A percentile compares a stretch with the other conserved stretches of the same genome.
These are phyloP conservation scores for Acanthiza pusilla DNA, from an alignment of 2,797 vertebrate species.

Conservation along the genomic window DNA sequence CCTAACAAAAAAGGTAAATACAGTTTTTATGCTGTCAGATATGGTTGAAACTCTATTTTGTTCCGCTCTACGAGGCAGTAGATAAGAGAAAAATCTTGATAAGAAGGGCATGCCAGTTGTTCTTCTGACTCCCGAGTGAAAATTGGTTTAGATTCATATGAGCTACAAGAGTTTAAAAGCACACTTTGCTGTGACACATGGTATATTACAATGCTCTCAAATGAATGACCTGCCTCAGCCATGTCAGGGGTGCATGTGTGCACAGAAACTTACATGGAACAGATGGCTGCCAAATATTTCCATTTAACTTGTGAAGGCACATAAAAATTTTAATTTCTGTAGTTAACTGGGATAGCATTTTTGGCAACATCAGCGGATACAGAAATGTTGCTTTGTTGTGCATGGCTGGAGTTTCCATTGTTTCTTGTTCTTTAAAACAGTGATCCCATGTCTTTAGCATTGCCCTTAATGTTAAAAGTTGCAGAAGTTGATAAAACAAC, in stretches of 20 bases:
- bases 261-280: not conserved
- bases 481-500: not conserved
- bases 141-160: not conserved
- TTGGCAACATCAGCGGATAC: not conserved
- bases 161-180: not conserved
- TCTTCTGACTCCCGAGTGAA: not conserved
- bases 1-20: not conserved
- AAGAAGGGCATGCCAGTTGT: not conserved
- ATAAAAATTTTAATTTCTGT: not conserved
- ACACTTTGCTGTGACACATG: not conserved
- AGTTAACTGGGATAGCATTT: not conserved
- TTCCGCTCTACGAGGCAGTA: fast-evolving
- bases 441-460: not conserved
- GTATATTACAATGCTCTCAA: not conserved
- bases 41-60: not conserved
- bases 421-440: not conserved
- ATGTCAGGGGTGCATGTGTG: not conserved
- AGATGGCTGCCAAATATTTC: not conserved
- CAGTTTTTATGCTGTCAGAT: not conserved
- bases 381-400: not conserved
- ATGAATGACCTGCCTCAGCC: not conserved
- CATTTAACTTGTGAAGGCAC: not conserved
- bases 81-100: not conserved
- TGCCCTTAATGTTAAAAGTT: not conserved
- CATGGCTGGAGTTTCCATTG: not conserved